Conservation (phyloP, 1,140 invertebrate species). For the Ostrea edulis region DNA sequence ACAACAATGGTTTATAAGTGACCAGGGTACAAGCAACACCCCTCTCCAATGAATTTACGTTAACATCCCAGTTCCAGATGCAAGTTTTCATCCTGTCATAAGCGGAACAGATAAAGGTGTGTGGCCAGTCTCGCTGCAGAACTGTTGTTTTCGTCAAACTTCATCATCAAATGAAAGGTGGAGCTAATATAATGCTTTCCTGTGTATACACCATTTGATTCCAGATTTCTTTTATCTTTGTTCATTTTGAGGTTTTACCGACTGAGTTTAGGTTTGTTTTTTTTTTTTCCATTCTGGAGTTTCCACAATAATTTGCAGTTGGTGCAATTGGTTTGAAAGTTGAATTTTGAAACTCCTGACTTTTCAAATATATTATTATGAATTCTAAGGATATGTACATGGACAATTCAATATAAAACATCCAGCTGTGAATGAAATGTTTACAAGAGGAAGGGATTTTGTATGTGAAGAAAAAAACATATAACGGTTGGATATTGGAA, state of each 20-base stretch:
- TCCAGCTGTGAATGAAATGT: neutral
- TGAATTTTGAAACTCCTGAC: neutral
- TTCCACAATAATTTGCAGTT: too few species aligned
- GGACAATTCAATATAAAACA: neutral
- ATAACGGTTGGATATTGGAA: neutral
- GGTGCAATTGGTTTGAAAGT: neutral
- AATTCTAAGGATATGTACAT: slow-evolving; percentile 8
- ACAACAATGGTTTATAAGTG: slow-evolving; percentile 35
- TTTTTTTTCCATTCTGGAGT: too few species aligned
- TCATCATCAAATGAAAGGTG: slow-evolving; percentile 13
- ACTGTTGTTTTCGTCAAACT: slow-evolving; percentile 14
- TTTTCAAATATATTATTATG: slow-evolving; percentile 1
- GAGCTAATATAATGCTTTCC: neutral
- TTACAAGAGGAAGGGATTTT: neutral
- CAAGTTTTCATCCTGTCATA: slow-evolving; percentile 21
- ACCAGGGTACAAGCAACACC: neutral
- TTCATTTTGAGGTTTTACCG: neutral
- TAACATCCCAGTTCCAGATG: neutral
- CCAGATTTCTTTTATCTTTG: neutral
- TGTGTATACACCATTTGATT: slow-evolving; percentile 23
- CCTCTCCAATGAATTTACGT: neutral
- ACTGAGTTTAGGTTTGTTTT: neutral
- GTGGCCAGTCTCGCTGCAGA: neutral
- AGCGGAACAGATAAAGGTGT: slow-evolving; percentile 4
- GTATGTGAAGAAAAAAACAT: neutral